Evolutionary conservation across 2,797 vertebrate species (phyloP).

Genomic region (Ptychobarbus kaznakovi): DNA sequence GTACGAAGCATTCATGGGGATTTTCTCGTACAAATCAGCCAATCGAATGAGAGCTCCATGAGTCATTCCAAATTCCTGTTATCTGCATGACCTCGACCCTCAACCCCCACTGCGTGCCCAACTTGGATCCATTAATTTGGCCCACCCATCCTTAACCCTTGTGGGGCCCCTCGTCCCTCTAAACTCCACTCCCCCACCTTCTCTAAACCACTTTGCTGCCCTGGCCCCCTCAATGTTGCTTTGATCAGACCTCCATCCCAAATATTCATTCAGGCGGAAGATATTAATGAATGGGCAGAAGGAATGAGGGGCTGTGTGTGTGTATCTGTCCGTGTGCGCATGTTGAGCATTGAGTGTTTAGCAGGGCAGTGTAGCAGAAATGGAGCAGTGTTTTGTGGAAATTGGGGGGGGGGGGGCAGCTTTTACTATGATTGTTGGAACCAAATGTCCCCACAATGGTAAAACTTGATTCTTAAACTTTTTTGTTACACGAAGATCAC

Average conservation of each 20-base stretch:
- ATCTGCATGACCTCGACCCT: constrained; percentile 60
- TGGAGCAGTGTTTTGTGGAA: constrained; percentile 6
- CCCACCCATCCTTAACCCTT: constrained; percentile 41
- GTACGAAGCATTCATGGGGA: constrained; percentile 11
- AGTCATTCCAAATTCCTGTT: constrained; percentile 76
- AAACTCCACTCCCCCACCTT: constrained; percentile 39
- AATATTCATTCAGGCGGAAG: constrained; percentile 81
- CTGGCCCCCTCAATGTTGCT: constrained; percentile 70
- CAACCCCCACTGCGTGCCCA: neutral
- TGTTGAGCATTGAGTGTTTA: constrained; percentile 12
- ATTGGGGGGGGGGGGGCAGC: neutral
- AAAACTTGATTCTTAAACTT: neutral
- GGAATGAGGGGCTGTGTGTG: constrained; percentile 64
- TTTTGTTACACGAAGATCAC: neutral
- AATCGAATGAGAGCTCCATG: constrained; percentile 67
- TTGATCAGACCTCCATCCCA: constrained; percentile 76
- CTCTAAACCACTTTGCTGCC: constrained; percentile 43
- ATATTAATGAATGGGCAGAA: constrained; percentile 76
- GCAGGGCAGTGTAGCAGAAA: neutral
- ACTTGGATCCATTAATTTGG: constrained; percentile 25
- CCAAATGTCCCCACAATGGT: neutral
- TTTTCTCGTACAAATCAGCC: constrained; percentile 61
- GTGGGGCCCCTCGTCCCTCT: constrained; percentile 40
- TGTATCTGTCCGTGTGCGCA: neutral
- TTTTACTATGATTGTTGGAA: neutral